A percentile compares a stretch with the other conserved stretches of the same genome.
These are phyloP conservation scores for Pseudococcus longispinus DNA, from an alignment of 2,888 invertebrate genomes.

Conservation along the genomic window DNA sequence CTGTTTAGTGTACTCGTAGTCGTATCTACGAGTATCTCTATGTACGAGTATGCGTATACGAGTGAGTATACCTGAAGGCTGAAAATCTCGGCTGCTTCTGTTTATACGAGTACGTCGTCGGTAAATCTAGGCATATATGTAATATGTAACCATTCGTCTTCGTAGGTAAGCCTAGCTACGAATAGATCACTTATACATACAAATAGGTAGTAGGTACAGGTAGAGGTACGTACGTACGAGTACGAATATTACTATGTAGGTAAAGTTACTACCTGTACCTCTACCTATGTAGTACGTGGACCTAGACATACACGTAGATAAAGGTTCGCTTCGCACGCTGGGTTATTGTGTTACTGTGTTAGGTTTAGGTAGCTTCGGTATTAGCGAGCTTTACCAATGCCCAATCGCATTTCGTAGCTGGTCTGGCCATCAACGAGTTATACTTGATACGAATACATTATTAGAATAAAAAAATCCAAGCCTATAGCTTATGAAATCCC, in stretches of 20 bases:
- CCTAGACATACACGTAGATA: background rate
- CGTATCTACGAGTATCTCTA: background rate
- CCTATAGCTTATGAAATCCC: too few relatives aligned
- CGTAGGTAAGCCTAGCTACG: too few relatives aligned
- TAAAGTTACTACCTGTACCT: background rate
- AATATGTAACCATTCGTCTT: too few relatives aligned
- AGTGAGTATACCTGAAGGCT: background rate
- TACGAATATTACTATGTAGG: background rate
- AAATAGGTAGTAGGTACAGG: too few relatives aligned
- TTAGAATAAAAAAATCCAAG: too few relatives aligned
- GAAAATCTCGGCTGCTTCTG: background rate
- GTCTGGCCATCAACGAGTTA: too few relatives aligned
- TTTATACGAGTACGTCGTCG: too few relatives aligned
- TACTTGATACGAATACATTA: too few relatives aligned
- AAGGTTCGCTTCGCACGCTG: slow-evolving; percentile 38
- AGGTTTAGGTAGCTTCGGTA: background rate
- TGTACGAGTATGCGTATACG: background rate
- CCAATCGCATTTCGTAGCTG: too few relatives aligned
- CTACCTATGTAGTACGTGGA: too few relatives aligned
- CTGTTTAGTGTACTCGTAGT: background rate
- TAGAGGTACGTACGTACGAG: background rate
- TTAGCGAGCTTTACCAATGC: slow-evolving; percentile 11
- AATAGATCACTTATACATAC: too few relatives aligned
- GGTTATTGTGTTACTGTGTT: slow-evolving; percentile 48
- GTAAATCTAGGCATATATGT: too few relatives aligned